Evolutionary conservation across 2,113 vertebrate species (phyloP).

Genomic region (Limanda limanda): DNA sequence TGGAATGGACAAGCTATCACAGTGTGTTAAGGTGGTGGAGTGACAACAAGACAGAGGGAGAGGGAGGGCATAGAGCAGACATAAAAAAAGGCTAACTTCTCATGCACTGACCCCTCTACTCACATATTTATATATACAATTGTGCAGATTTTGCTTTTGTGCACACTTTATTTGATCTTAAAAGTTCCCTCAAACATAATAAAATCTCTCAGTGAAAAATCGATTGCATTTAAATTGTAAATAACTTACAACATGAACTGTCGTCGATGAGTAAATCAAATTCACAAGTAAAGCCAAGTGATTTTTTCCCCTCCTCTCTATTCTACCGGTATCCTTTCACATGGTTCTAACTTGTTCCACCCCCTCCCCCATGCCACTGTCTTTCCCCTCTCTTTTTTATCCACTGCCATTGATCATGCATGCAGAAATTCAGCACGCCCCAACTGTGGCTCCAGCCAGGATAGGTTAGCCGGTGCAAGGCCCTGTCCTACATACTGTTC

Average conservation of each 20-base stretch:
- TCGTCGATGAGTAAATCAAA: neutral
- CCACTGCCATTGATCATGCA: constrained; percentile 86
- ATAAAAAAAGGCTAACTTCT: constrained; percentile 29
- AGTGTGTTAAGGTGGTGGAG: constrained; percentile 47
- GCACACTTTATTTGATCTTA: constrained; percentile 11
- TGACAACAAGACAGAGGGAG: constrained; percentile 56
- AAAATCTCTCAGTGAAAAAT: neutral
- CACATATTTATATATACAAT: neutral
- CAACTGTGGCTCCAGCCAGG: constrained; percentile 73
- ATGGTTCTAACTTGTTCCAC: constrained; percentile 57
- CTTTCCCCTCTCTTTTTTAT: constrained; percentile 73
- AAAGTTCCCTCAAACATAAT: constrained; percentile 27
- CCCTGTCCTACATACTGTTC: constrained; percentile 85
- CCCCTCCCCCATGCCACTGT: constrained; percentile 57
- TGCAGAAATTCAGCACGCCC: constrained; percentile 85
- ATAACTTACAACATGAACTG: neutral
- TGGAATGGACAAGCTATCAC: constrained; percentile 57
- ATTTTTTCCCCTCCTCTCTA: constrained; percentile 15
- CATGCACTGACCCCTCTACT: constrained; percentile 9
- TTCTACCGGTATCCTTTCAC: constrained; percentile 31
- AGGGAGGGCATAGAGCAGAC: constrained; percentile 13
- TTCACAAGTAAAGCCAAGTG: constrained; percentile 5
- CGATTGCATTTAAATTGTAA: neutral
- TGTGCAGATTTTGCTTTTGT: constrained; percentile 16
- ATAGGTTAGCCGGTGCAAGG: constrained; percentile 74